Base-by-base conservation (phyloP, 1,140 invertebrate species). In the Trichoplusia ni region DNA sequence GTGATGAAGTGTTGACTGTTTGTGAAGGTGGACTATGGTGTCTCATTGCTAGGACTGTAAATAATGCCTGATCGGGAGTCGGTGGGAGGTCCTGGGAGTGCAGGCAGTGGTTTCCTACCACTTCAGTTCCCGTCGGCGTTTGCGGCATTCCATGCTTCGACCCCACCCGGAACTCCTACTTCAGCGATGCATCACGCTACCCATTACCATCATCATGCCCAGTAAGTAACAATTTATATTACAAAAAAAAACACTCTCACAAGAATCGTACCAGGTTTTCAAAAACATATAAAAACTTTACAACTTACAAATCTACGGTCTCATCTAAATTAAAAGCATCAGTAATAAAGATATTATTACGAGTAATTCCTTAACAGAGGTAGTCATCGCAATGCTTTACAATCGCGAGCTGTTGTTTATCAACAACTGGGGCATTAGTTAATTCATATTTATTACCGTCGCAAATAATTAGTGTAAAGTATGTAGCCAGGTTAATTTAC, bases 61-160 rank as follows among this genome's bases (percentile, higher is more conserved):
- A 91, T 88, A 79, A 91, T 91, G 90, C 90, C 90, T 79, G 90
- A 91, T 86, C 80, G 90, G 74, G 90, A 91, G 79, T 77, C 82
- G 68, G 86, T 89, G 61, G 84, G 88, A 59, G 82, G 86, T 72
- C 81, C 86, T 46, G 84, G 88, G 75, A 84, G 86, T 72, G 75
- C 87, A 42, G 86, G 88, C 49, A 86, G 85, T 73, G 84, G 82
- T 71, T 90, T 90, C 71, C 78, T 90, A 74, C 92, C 93, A 64
- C 86, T 93, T 74, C 92, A 93, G 80, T 93, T 93, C 77, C 92
- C 93, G n/a, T 93, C 93, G 71, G 93, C 92, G 67, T 94, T 93
- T 81, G 92, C 91, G 69, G 92, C 91, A 33, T 91, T 92, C 67
- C 92, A 91, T 76, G 91, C 91, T 62, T 91, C 93, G 19, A 86